Evolutionary conservation across 2,113 vertebrate genomes (phyloP), one percentile per base, ranked within the genome.

Genomic region (Rattus rattus): DNA sequence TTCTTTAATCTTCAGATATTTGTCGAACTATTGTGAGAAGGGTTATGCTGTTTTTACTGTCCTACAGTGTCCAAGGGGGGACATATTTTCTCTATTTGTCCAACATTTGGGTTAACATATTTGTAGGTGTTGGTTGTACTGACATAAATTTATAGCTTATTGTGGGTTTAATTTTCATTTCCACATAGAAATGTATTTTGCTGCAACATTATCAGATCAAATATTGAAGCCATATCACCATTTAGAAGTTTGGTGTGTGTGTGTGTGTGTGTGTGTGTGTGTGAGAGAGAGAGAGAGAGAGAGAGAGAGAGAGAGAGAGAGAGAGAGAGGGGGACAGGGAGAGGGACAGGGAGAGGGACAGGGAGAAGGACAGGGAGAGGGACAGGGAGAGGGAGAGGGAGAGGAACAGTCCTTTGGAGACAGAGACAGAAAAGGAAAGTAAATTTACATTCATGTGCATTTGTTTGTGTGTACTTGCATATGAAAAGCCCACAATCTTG

Each of bases 51-150:
- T 59, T 88, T 56, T 56, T 59, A 56, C 0, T 72, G 30, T 26
- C 12, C 1, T 16, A 16, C 3, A 54, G 33, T 72, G 26, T 47
- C 28, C 6, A 49, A 61, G 59, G 69, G 28, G 28, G 19, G 4
- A 0, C 1, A 7, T 30, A 70, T 70, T 91, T 39, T 39, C 7
- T 61, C 0, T 4, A 47, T 20, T 4, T 22, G 72, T 17, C 0
- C 24, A 52, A 70, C 11, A 30, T 69, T 76, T 75, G 19, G 7
- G 49, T 22, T 77, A 76, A 2, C 19, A 43, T 2, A 8, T 89
- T 83, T 84, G 16, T 39, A 59, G 52, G n/a, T n/a, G 36, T 88
- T 70, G 30, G 10, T 54, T 88, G 26, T n/a, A 39, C 20, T n/a
- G 72, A n/a, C 12, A 24, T 54, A 33, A 6, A 72, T 19, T 59